A percentile compares a stretch with the other conserved stretches of the same genome.
phyloP scores from a whole-genome alignment of 2,797 vertebrate species.

The Falco biarmicus region DNA sequence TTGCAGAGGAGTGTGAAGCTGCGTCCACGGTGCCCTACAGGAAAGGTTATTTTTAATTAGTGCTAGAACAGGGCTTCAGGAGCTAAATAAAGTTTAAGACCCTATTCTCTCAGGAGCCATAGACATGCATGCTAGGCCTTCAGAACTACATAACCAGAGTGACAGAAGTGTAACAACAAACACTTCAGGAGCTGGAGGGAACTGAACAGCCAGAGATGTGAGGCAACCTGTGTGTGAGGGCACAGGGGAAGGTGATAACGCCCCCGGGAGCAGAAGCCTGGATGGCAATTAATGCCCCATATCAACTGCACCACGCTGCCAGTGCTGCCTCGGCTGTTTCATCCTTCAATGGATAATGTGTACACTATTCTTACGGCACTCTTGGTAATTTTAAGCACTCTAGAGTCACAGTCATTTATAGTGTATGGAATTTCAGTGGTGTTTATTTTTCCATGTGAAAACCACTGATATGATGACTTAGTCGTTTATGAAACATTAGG shows the following conservation, averaged over 20 bases:
- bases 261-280: background rate
- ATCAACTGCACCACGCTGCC: background rate
- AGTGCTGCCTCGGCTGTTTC: background rate
- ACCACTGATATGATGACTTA: constrained; percentile 58
- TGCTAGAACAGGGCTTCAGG: background rate
- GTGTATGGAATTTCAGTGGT: constrained; percentile 23
- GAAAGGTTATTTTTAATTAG: background rate
- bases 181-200: background rate
- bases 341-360: background rate
- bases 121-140: background rate
- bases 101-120: background rate
- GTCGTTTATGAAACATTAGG: constrained; percentile 63
- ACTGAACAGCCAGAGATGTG: accelerated
- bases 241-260: background rate
- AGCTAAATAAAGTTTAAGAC: background rate
- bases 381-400: constrained; percentile 19
- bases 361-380: background rate
- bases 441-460: constrained; percentile 54
- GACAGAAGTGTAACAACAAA: background rate
- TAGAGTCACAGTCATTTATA: background rate
- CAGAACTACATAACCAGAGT: background rate
- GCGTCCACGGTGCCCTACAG: background rate
- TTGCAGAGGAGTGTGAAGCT: background rate
- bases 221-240: background rate
- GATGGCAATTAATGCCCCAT: accelerated